These are phyloP conservation scores for Cosmopolites sordidus DNA, from an alignment of 2,888 invertebrate species.

Conservation along the genomic window DNA sequence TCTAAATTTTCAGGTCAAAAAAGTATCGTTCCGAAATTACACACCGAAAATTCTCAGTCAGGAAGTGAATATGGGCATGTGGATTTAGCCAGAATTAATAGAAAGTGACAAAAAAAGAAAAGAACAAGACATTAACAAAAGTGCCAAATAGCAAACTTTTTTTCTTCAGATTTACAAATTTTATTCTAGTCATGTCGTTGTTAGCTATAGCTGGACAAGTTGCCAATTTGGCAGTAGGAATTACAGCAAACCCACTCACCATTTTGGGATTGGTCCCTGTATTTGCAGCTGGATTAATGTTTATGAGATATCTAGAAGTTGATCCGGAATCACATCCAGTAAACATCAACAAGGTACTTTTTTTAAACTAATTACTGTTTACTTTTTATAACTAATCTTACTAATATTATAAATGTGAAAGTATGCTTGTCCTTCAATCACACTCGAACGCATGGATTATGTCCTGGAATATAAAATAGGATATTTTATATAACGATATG, in stretches of 20 bases:
- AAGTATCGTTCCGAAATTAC: constrained; percentile 64
- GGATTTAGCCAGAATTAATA: constrained; percentile 51
- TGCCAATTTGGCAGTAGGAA: constrained; percentile 42
- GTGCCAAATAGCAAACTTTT: neutral
- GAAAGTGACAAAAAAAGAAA: neutral
- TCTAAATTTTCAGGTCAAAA: constrained; percentile 49
- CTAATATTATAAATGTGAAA: too few species aligned
- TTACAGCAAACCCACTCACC: constrained; percentile 52
- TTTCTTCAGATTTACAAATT: neutral
- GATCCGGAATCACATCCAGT: constrained; percentile 79
- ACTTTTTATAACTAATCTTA: too few species aligned
- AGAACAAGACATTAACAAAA: neutral
- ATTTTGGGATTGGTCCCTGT: constrained; percentile 74
- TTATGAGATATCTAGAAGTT: constrained; percentile 72
- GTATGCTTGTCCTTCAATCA: too few species aligned
- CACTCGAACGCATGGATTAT: too few species aligned
- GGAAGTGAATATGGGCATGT: constrained; percentile 59
- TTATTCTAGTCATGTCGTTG: constrained; percentile 45
- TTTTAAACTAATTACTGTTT: too few species aligned
- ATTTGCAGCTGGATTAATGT: constrained; percentile 74
- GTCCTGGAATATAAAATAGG: too few species aligned
- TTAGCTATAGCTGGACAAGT: constrained; percentile 49
- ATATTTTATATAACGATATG: too few species aligned
- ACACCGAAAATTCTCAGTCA: constrained; percentile 66
- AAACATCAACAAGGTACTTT: constrained; percentile 65